Conservation (phyloP, 2,888 invertebrate genomes). For the Hartigia nigra region DNA sequence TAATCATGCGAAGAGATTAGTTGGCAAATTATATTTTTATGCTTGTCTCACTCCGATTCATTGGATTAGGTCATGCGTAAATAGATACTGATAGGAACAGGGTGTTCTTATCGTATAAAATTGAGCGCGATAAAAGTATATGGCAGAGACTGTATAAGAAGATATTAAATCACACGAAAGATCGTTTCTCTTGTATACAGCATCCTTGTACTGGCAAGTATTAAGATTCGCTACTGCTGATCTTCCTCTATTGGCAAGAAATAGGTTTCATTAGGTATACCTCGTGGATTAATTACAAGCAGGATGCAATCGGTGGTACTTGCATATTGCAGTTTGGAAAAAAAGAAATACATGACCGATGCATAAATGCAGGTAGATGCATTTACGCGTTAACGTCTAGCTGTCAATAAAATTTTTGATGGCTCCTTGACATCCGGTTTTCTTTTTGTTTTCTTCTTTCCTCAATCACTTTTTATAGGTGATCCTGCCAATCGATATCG, state of each 20-base stretch:
- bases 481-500: background rate
- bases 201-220: background rate
- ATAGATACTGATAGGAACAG: background rate
- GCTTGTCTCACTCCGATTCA: background rate
- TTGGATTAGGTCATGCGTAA: background rate
- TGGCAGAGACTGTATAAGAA: background rate
- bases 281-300: slow-evolving; percentile 33
- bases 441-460: too few species aligned
- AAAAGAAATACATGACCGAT: background rate
- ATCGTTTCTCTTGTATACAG: background rate
- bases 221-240: slow-evolving; percentile 10
- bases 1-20: background rate
- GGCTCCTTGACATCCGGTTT: background rate
- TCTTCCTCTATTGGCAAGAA: slow-evolving; percentile 23
- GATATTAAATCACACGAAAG: background rate
- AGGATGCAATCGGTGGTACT: slow-evolving; percentile 33
- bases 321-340: slow-evolving; percentile 10
- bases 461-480: too few species aligned
- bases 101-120: background rate
- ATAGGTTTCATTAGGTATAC: slow-evolving; percentile 29
- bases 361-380: background rate
- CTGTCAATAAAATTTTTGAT: background rate
- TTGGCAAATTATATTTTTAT: background rate
- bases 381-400: background rate
- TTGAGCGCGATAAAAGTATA: background rate